Evolutionary conservation across 2,113 vertebrate genomes (phyloP).

Genomic region (Gnathonemus longibarbis): DNA sequence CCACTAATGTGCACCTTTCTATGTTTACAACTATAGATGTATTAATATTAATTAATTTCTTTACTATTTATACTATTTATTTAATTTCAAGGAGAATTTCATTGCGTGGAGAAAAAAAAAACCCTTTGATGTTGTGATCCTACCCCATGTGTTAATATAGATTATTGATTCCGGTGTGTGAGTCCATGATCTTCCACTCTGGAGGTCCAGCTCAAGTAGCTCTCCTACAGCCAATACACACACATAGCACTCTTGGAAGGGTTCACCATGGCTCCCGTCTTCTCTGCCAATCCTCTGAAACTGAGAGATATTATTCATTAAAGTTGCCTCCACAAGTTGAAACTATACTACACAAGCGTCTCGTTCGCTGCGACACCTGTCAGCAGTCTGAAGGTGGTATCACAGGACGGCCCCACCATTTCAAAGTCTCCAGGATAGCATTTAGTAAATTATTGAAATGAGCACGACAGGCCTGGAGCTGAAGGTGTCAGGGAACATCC

Average conservation of each 20-base stretch:
- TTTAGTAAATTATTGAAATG: slow-evolving; percentile 41
- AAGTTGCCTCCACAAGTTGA: slow-evolving; percentile 26
- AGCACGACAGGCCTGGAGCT: slow-evolving; percentile 34
- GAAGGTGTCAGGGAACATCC: slow-evolving; percentile 31
- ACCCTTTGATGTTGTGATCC: background rate
- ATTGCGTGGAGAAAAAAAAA: background rate
- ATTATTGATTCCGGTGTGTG: background rate
- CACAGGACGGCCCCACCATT: slow-evolving; percentile 9
- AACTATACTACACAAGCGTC: slow-evolving; percentile 12
- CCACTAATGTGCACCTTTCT: background rate
- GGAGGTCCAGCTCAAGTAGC: background rate
- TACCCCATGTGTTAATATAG: background rate
- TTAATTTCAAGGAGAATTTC: background rate
- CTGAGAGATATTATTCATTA: slow-evolving; percentile 41
- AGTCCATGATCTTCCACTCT: background rate
- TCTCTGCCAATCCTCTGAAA: slow-evolving; percentile 26
- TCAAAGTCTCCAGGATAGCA: slow-evolving; percentile 34
- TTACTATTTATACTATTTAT: background rate
- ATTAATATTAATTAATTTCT: no score
- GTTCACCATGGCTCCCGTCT: slow-evolving; percentile 7
- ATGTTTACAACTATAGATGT: background rate
- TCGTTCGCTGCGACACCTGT: slow-evolving; percentile 32
- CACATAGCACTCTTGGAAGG: background rate
- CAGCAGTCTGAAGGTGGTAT: slow-evolving; percentile 21
- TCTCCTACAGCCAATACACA: background rate